These are phyloP conservation scores for Gallinago undulata DNA, from an alignment of 2,113 vertebrate species.

Conservation along the genomic window DNA sequence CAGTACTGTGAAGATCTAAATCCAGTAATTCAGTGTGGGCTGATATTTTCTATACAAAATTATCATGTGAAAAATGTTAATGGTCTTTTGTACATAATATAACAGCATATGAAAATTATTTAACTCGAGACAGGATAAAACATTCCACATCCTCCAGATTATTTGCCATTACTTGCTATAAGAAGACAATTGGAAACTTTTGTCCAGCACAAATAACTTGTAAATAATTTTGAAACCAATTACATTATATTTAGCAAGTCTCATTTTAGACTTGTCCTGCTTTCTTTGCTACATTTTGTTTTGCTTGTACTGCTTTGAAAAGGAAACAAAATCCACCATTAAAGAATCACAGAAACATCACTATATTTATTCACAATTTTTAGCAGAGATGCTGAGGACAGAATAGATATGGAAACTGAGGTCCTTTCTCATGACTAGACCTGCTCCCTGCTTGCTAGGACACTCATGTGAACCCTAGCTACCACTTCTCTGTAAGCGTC, in stretches of 20 bases:
- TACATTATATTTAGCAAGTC: not conserved
- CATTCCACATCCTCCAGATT: accelerated
- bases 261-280: not conserved
- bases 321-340: not conserved
- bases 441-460: not conserved
- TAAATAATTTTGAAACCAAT: not conserved
- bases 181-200: not conserved
- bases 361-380: not conserved
- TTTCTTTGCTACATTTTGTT: not conserved
- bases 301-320: not conserved
- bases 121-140: not conserved
- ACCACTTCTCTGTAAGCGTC: too few relatives aligned
- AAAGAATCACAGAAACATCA: not conserved
- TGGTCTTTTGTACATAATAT: not conserved
- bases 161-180: not conserved
- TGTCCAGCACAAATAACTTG: not conserved
- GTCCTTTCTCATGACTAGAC: not conserved
- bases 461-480: too few relatives aligned
- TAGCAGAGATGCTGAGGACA: not conserved
- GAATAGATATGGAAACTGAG: not conserved
- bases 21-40: not conserved
- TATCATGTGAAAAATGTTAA: not conserved
- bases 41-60: not conserved
- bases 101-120: not conserved
- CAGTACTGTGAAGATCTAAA: not conserved